phyloP scores from a whole-genome alignment of 2,113 vertebrate genomes.

The Panurus biarmicus region DNA sequence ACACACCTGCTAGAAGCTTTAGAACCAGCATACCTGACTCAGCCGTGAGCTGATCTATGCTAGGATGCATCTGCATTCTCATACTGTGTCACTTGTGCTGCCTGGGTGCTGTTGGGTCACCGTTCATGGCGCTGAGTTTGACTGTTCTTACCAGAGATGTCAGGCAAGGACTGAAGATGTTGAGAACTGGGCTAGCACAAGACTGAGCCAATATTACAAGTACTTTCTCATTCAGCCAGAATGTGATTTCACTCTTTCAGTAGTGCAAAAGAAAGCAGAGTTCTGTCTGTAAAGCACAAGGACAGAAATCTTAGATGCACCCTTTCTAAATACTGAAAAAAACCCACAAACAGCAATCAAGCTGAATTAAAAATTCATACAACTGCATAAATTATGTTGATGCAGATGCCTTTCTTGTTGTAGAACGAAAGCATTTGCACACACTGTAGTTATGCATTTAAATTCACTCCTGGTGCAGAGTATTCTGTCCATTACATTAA shows the following conservation, averaged over 20 bases:
- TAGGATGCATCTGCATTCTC: not conserved
- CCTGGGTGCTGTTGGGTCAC: rapidly evolving
- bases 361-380: not conserved
- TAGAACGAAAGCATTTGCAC: not conserved
- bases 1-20: not conserved
- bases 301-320: not conserved
- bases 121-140: not conserved
- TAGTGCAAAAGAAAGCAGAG: not conserved
- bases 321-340: not conserved
- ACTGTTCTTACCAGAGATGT: not conserved
- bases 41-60: no score
- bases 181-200: not conserved
- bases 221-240: not conserved
- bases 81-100: not conserved
- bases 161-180: not conserved
- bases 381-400: not conserved
- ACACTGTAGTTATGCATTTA: not conserved
- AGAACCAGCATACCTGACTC: not conserved
- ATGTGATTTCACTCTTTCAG: not conserved
- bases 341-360: not conserved
- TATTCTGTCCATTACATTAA: not conserved
- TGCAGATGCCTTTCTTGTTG: not conserved
- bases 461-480: not conserved
- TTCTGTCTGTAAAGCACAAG: not conserved
- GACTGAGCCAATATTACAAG: not conserved